Conservation (phyloP, 2,888 invertebrate species). For the Cosmopolites sordidus region DNA sequence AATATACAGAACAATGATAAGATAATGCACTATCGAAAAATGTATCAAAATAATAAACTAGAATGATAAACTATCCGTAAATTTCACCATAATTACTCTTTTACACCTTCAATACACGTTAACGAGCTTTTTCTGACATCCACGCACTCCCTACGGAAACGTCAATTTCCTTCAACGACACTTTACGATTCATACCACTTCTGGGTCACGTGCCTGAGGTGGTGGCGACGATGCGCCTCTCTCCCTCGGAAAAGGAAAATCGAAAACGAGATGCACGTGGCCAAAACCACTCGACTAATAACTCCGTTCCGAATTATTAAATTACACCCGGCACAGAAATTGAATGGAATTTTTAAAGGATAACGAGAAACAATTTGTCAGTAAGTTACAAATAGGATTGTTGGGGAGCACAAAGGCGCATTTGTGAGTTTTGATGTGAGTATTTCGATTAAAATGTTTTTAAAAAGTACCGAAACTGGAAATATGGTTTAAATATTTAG, state of each 20-base stretch:
- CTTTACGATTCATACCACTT: constrained; percentile 18
- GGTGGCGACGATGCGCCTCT: constrained; percentile 16
- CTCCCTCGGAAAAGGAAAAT: constrained; percentile 8
- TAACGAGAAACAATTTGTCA: too few species aligned
- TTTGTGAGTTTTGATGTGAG: too few species aligned
- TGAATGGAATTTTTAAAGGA: not conserved
- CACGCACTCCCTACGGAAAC: constrained; percentile 5
- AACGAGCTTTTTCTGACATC: too few species aligned
- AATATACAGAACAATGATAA: not conserved
- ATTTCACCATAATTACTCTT: too few species aligned
- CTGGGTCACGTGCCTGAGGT: constrained; percentile 10
- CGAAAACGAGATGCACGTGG: constrained; percentile 23
- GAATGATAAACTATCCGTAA: not conserved
- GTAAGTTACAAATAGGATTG: too few species aligned
- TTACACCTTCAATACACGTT: too few species aligned
- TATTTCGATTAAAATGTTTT: too few species aligned
- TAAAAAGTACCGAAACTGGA: too few species aligned
- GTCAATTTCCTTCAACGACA: constrained; percentile 18
- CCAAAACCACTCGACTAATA: constrained; percentile 30
- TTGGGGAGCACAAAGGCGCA: too few species aligned
- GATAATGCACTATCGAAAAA: not conserved
- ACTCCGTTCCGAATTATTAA: constrained; percentile 32
- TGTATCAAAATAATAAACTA: not conserved
- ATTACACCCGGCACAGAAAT: constrained; percentile 21
- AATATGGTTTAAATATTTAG: too few species aligned